These are phyloP conservation scores for Diogma glabrata DNA, from an alignment of 2,888 invertebrate genomes.

Conservation along the genomic window DNA sequence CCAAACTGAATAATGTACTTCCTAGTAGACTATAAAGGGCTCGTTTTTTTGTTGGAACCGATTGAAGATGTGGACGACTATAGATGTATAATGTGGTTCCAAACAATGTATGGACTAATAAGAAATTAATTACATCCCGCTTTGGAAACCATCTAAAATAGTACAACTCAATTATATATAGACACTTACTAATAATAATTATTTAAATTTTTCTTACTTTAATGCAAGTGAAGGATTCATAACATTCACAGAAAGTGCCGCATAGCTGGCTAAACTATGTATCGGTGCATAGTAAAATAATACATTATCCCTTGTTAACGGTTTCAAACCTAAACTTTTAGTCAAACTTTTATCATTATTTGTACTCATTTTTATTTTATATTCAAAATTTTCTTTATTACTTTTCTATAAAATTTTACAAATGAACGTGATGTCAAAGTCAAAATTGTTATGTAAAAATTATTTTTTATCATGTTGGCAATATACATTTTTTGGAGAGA, in stretches of 20 bases:
- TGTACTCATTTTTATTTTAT: not conserved
- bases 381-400: not conserved
- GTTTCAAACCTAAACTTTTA: slow-evolving; percentile 42
- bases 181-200: too few relatives aligned
- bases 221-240: slow-evolving; percentile 71
- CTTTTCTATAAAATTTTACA: not conserved
- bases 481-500: too few relatives aligned
- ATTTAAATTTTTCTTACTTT: slow-evolving; percentile 38
- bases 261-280: slow-evolving; percentile 64
- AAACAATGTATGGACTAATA: slow-evolving; percentile 67
- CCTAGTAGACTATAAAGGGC: slow-evolving; percentile 53
- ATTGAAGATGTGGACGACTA: slow-evolving; percentile 62
- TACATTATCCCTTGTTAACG: slow-evolving; percentile 58
- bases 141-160: slow-evolving; percentile 61
- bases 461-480: too few relatives aligned
- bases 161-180: slow-evolving; percentile 4
- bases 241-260: slow-evolving; percentile 67
- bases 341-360: slow-evolving; percentile 21
- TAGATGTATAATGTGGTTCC: slow-evolving; percentile 78
- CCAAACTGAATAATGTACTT: slow-evolving; percentile 74
- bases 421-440: slow-evolving; percentile 9
- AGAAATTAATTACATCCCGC: slow-evolving; percentile 66
- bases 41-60: slow-evolving; percentile 47
- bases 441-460: too few relatives aligned
- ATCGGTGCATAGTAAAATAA: slow-evolving; percentile 64